phyloP scores from a whole-genome alignment of 2,113 vertebrate genomes.

The Gymnocephalus cernua region DNA sequence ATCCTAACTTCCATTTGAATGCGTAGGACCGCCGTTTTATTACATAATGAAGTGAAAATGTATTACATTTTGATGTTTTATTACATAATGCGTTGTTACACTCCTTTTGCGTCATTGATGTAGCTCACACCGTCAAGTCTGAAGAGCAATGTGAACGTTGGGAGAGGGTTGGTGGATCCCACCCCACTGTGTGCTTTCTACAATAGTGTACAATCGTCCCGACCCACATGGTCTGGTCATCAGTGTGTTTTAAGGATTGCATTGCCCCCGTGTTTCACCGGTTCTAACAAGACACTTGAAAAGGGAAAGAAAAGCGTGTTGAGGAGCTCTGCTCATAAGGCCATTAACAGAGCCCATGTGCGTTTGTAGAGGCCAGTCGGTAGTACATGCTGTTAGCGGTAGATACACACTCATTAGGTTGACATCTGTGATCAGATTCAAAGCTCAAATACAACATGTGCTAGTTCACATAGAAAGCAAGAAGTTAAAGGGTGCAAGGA shows the following conservation, averaged over 20 bases:
- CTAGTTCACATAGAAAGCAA: background rate
- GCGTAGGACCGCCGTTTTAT: too few species aligned
- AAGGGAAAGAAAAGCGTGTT: slow-evolving; percentile 40
- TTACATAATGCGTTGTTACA: too few species aligned
- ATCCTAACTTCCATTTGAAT: too few species aligned
- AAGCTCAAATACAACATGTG: background rate
- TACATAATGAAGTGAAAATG: too few species aligned
- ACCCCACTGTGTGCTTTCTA: slow-evolving; percentile 59
- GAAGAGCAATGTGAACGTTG: slow-evolving; percentile 46
- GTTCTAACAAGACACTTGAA: slow-evolving; percentile 76
- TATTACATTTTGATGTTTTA: too few species aligned
- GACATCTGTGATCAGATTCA: slow-evolving; percentile 35
- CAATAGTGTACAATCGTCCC: slow-evolving; percentile 67
- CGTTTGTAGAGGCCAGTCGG: slow-evolving; percentile 36
- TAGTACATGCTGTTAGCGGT: slow-evolving; percentile 28
- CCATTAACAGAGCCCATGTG: slow-evolving; percentile 64
- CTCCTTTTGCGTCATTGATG: slow-evolving; percentile 60
- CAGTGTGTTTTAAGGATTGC: slow-evolving; percentile 58
- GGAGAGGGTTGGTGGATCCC: slow-evolving; percentile 7
- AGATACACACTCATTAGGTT: slow-evolving; percentile 60
- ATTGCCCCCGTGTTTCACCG: slow-evolving; percentile 52
- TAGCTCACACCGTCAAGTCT: slow-evolving; percentile 50
- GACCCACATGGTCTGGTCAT: slow-evolving; percentile 19
- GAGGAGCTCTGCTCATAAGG: slow-evolving; percentile 63
- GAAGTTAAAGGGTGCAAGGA: background rate